Evolutionary conservation across 2,797 vertebrate species (phyloP), one percentile per base, ranked within the genome.

Genomic region (Centropyge bicolor): DNA sequence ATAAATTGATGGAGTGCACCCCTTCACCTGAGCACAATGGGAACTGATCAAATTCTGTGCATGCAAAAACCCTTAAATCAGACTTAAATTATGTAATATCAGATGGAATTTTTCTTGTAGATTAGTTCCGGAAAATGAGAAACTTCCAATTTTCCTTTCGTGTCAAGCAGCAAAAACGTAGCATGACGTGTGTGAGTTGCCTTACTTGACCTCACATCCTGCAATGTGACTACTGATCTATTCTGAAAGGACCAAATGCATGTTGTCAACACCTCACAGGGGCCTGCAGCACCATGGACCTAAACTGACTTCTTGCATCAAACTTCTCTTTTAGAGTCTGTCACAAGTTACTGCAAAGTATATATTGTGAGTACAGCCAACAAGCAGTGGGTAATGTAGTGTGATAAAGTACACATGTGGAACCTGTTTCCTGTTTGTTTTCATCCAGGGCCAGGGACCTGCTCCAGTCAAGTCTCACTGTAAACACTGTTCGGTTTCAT

Each of bases 401-500:
- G 45, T 57, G 22, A 80, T 56, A 27, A 69, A 72, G 48, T 36
- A 41, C 38, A 81, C 5, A 19, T 38, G 27, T 67, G 5, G 35
- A 69, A 64, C 52, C 5, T 13, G 16, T 10, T 59, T 70, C 38
- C 60, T 78, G 76, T 68, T 70, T 78, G 49, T 63, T 64, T 54
- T 49, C 45, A 51, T 22, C 13, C 43, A 38, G 40, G n/a, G 22
- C 54, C 4, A 55, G 36, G 36, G 14, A 66, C 48, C 27, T n/a
- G 36, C 57, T 74, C n/a, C 48, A 76, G 8, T 24, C 36, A 43
- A 45, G 24, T 48, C 40, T 31, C 48, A 36, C 5, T 5, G 38
- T 62, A 55, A 87, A 78, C 70, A 60, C 6, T 1, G 10, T 54
- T 76, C 57, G 13, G 74, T 72, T 83, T 51, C 51, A 72, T 65